Evolutionary conservation across 2,888 invertebrate species (phyloP), one percentile per base, ranked within the genome.

Genomic region (Cecidostiba fungosa): DNA sequence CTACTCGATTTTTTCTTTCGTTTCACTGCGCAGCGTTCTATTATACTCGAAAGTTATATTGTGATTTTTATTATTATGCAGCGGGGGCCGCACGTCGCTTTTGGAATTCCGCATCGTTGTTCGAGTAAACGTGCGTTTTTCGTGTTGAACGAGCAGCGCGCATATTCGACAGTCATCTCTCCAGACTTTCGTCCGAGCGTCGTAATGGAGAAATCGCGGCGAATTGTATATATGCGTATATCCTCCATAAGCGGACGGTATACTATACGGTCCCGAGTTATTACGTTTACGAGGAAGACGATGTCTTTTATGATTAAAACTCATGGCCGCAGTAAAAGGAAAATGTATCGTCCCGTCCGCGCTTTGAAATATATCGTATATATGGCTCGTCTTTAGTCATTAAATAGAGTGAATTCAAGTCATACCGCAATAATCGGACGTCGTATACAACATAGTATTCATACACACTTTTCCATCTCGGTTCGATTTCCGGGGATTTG

Each of bases 351-450:
- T 1, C 12, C 3, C 47, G 12, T 1, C n/a, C 3, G 23, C 23
- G 19, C 23, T 8, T 23, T 59, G 4, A 59, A n/a, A 23, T 59
- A 59, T 59, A 50, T 50, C 16, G 14, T 19, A 50, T 47, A 50
- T 19, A 16, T 14, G 12, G 16, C 19, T 16, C 19, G 3, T 10
- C 23, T 23, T 6, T 3, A 4, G 54, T 54, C 54, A 54, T 54
- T 54, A 54, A 54, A 54, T 54, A 54, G 54, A 54, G 54, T 54
- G 16, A n/a, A 54, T 54, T 4, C n/a, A 54, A 54, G 19, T 54
- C 54, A 43, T 43, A 54, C 54, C 54, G 54, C 54, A 54, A 54
- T 54, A 54, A 54, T 54, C n/a, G n/a, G n/a, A n/a, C n/a, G n/a
- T n/a, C n/a, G n/a, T n/a, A n/a, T n/a, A n/a, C n/a, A n/a, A n/a